Evolutionary conservation across 2,888 invertebrate genomes (phyloP), one percentile per base, ranked within the genome.

Genomic region (Loripinus fragilis): DNA sequence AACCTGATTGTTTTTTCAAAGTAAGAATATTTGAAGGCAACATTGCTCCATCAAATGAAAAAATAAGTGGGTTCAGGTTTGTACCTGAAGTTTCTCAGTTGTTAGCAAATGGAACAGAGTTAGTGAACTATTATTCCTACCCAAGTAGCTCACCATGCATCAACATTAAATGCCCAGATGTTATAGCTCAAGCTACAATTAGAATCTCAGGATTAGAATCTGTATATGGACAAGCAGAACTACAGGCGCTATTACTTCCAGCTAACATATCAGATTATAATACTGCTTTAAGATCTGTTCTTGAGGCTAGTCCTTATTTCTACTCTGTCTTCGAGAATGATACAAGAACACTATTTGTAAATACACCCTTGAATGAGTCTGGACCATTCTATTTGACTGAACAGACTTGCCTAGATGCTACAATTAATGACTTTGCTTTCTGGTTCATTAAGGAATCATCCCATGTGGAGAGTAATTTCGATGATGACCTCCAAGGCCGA

Each of bases 1-100:
- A 60, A 33, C 60, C 60, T 1, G 33, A 60, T 20, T 60, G 60
- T 17, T 60, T 33, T 33, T 60, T 60, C 33, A 60, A 60, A 60
- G 15, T 33, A 10, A 5, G 60, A 23, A 33, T 33, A 7, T 60
- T 60, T 33, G 17, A 33, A 33, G 20, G 33, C n/a, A 10, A 30
- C 3, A 33, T 60, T 60, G 3, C 33, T 12, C 28, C 60, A 33
- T 25, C 17, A 33, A 33, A 30, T 60, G 60, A 60, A 60, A 33
- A 33, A 15, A 2, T 8, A 17, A 17, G 10, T 20, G n/a, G 30
- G 30, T 20, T 60, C 2, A 17, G 15, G 17, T 8, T 60, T 3
- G 5, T 60, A 12, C 60, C 60, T 33, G 7, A 25, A 12, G 60
- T 60, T 7, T n/a, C 23, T 12, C 60, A 60, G 23, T 15, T 60